Conservation (phyloP, 2,797 vertebrate species). For the Sebastes variabilis region DNA sequence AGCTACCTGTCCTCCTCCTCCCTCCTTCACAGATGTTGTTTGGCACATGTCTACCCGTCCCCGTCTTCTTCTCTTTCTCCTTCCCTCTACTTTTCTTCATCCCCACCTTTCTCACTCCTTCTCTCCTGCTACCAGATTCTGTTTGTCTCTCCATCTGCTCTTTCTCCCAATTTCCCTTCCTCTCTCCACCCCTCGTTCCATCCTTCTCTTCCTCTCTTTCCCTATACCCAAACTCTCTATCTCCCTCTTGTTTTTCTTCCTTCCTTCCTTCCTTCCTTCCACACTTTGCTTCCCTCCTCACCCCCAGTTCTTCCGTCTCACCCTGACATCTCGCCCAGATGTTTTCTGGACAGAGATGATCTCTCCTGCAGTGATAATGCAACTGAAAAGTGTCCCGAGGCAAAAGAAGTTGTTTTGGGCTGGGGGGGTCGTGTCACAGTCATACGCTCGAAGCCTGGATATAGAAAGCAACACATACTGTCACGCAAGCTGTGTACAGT, state of each 20-base stretch:
- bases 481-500: no score
- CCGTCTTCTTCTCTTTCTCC: neutral
- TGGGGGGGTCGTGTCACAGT: no score
- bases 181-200: neutral
- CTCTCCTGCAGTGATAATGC: neutral
- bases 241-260: slow-evolving; percentile 37
- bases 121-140: slow-evolving; percentile 6
- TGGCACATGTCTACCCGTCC: slow-evolving; percentile 45
- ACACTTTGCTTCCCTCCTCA: neutral
- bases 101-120: neutral
- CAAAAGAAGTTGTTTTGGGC: neutral
- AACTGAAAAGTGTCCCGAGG: neutral
- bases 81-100: neutral
- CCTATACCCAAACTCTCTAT: slow-evolving; percentile 26
- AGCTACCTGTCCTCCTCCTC: slow-evolving; percentile 10
- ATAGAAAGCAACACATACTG: no score
- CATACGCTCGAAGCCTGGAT: no score
- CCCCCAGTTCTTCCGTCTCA: neutral
- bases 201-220: neutral
- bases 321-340: slow-evolving; percentile 16
- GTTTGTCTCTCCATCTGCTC: slow-evolving; percentile 37
- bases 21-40: slow-evolving; percentile 70
- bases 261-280: neutral
- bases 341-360: slow-evolving; percentile 19
- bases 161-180: neutral